A percentile compares a stretch with the other conserved stretches of the same genome.
Evolutionary conservation across 2,888 invertebrate species (phyloP).

Genomic region (Drosophila seclusa): DNA sequence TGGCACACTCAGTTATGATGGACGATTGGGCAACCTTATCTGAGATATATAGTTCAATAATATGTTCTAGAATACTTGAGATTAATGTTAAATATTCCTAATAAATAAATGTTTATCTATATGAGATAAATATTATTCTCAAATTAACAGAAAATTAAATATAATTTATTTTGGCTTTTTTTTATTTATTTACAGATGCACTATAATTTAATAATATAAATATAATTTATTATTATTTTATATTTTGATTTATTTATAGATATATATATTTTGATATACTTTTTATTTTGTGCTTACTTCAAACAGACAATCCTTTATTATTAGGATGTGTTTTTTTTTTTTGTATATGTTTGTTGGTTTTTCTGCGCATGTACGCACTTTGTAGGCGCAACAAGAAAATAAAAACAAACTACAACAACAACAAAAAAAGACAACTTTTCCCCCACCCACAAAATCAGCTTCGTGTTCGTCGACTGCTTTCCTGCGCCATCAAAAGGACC

Average conservation of each 20-base stretch:
- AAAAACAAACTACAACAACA: not conserved
- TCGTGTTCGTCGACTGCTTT: not conserved
- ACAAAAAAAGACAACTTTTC: not conserved
- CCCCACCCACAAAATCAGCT: not conserved
- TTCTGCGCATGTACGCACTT: constrained; percentile 30
- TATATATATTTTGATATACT: not conserved
- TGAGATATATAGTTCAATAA: not conserved
- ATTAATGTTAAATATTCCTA: not conserved
- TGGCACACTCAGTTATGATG: not conserved
- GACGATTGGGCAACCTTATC: not conserved
- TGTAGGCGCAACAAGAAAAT: constrained; percentile 51
- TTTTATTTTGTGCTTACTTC: not conserved
- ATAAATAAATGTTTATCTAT: not conserved
- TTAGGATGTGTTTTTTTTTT: not conserved
- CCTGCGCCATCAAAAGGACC: constrained; percentile 40
- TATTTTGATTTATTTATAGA: not conserved
- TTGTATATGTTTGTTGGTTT: not conserved
- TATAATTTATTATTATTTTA: not conserved
- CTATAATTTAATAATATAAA: not conserved
- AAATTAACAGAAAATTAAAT: not conserved
- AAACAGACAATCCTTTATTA: not conserved
- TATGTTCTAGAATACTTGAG: not conserved
- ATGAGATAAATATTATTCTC: not conserved
- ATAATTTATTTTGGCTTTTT: not conserved
- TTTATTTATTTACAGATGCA: too few species aligned